A percentile compares a stretch with the other conserved stretches of the same genome.
Conservation (phyloP, 2,888 invertebrate species). For the Heliconius ismenius region DNA sequence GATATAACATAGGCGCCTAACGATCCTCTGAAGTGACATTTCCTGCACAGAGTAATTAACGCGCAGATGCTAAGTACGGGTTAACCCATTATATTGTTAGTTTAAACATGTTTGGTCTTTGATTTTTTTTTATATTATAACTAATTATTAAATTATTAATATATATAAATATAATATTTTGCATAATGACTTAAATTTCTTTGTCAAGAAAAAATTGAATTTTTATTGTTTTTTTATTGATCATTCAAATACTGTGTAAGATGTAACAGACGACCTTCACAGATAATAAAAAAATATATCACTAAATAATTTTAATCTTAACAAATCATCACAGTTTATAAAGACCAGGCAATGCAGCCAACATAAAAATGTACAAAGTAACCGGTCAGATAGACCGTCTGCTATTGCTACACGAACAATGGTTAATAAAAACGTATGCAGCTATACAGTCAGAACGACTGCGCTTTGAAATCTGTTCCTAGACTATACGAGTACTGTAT, state of each 20-base stretch:
- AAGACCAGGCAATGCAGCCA: constrained; percentile 12
- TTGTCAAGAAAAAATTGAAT: not conserved
- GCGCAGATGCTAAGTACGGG: constrained; percentile 34
- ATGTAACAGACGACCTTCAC: no score
- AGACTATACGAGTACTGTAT: constrained; percentile 17
- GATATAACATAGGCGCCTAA: constrained; percentile 39
- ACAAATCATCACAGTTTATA: not conserved
- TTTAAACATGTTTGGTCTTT: not conserved
- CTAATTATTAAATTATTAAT: no score
- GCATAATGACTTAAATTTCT: not conserved
- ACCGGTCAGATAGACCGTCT: constrained; percentile 21
- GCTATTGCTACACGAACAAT: constrained; percentile 23
- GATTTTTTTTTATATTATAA: not conserved
- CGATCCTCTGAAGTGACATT: constrained; percentile 49
- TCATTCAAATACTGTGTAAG: no score
- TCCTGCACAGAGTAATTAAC: constrained; percentile 47
- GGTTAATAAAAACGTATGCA: constrained; percentile 29
- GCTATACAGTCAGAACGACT: constrained; percentile 5
- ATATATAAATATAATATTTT: not conserved
- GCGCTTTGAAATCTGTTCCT: constrained; percentile 30
- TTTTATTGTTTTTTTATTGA: not conserved
- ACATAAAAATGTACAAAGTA: constrained; percentile 23
- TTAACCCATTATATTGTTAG: constrained; percentile 22
- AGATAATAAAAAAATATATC: not conserved
- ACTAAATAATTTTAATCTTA: not conserved